Evolutionary conservation across 2,797 vertebrate species (phyloP), one percentile per base, ranked within the genome.

Genomic region (Acanthurus tractus): DNA sequence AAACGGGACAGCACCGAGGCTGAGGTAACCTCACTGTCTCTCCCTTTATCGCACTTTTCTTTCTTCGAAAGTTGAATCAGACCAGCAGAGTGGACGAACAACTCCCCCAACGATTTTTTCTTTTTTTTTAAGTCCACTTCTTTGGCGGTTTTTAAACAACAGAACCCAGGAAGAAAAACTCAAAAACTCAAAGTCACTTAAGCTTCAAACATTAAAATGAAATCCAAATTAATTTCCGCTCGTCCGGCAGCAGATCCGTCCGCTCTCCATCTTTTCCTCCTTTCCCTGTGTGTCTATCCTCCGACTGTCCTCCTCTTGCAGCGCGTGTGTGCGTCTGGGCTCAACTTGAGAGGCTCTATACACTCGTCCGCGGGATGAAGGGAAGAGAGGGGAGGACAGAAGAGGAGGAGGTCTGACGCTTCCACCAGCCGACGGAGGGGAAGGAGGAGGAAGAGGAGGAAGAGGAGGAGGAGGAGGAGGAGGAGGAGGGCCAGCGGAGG

Each of bases 341-440:
- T 83, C 88, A 92, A 92, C 88, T 93, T 91, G 85, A 88, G 86
- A 87, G 79, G 68, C 79, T 83, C 82, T 53, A 46, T 52, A 81
- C 82, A 88, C 87, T 89, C 85, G 81, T 88, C 81, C 49, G 73
- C 71, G 84, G 86, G 85, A 87, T 85, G 87, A 78, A 88, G 78
- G 78, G 87, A 89, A 58, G 68, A 59, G 71, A 73, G 61, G 25
- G 66, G 71, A 63, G 62, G 22, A 66, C 18, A 74, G 81, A 67
- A 63, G 84, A 82, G 82, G 66, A 76, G 56, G 70, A 75, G 78
- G 78, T 83, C 82, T 89, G 90, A 83, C 74, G 86, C 78, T 82
- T 84, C 78, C 78, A 88, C 68, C 74, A 87, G 86, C 82, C 84
- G 81, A 72, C 76, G 80, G 82, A 83, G 58, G 79, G 85, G 84